These are phyloP conservation scores for Folsomia candida DNA, from an alignment of 2,888 invertebrate species.

Conservation along the genomic window DNA sequence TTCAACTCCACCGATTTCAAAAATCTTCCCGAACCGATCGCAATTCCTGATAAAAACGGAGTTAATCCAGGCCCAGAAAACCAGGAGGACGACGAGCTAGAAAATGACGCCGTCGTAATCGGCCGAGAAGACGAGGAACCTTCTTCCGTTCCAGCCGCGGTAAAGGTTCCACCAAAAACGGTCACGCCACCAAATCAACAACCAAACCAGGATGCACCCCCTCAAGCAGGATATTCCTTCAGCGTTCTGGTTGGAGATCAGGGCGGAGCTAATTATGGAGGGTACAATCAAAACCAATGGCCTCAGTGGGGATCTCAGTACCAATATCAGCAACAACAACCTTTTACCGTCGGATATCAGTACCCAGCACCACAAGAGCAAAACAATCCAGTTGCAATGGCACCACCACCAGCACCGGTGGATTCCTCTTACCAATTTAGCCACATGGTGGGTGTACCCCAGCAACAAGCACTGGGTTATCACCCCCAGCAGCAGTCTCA, in stretches of 20 bases:
- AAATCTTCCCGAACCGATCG: constrained; percentile 1
- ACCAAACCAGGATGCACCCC: too few species aligned
- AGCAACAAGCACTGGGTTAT: neutral
- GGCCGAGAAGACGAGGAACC: neutral
- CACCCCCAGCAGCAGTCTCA: neutral
- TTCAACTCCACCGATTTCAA: neutral
- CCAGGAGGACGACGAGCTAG: constrained; percentile 56
- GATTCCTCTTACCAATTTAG: too few species aligned
- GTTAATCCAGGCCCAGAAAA: too few species aligned
- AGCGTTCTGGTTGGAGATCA: neutral
- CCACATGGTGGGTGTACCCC: too few species aligned
- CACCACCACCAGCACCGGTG: neutral
- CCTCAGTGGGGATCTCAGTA: neutral
- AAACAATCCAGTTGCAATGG: neutral
- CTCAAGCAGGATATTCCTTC: neutral
- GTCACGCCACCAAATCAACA: too few species aligned
- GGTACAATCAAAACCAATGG: neutral
- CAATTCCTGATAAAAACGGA: constrained; percentile 15
- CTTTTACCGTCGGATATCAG: too few species aligned
- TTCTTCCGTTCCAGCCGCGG: too few species aligned
- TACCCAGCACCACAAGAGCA: neutral
- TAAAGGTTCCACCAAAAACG: neutral
- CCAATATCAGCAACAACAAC: neutral
- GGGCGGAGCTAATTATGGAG: neutral
- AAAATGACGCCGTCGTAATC: neutral